Evolutionary conservation across 1,140 invertebrate genomes (phyloP).

Genomic region (Nymphalis io): DNA sequence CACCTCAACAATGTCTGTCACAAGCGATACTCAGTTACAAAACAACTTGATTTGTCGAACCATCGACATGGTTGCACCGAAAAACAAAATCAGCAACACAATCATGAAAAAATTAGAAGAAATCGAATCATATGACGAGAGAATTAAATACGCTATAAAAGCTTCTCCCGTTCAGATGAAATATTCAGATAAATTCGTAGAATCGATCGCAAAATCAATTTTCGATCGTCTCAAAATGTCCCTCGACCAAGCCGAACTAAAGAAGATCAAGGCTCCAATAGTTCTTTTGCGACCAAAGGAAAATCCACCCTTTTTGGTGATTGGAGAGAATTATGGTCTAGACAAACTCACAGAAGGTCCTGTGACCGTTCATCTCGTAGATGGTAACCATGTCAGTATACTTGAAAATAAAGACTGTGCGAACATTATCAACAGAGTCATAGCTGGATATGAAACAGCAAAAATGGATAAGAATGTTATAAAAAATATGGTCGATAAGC

Average conservation of each 20-base stretch:
- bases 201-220: constrained; percentile 68
- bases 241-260: constrained; percentile 62
- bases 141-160: constrained; percentile 62
- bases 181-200: constrained; percentile 79
- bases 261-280: constrained; percentile 82
- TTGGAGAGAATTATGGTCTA: constrained; percentile 85
- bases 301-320: constrained; percentile 66
- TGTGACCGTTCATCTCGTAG: constrained; percentile 82
- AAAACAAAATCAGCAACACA: constrained; percentile 71
- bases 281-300: constrained; percentile 84
- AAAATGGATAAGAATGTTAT: too few species aligned
- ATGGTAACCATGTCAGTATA: constrained; percentile 87
- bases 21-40: constrained; percentile 78
- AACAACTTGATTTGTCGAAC: constrained; percentile 80
- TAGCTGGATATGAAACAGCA: too few species aligned
- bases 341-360: constrained; percentile 77
- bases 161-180: constrained; percentile 59
- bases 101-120: constrained; percentile 80
- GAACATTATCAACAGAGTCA: constrained; percentile 75
- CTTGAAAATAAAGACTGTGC: constrained; percentile 84
- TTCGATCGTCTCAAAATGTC: constrained; percentile 83
- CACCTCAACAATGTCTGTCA: constrained; percentile 61
- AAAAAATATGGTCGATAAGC: too few species aligned
- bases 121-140: constrained; percentile 80
- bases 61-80: constrained; percentile 78